phyloP scores from a whole-genome alignment of 2,888 invertebrate genomes.

The Aphodius sticticus region DNA sequence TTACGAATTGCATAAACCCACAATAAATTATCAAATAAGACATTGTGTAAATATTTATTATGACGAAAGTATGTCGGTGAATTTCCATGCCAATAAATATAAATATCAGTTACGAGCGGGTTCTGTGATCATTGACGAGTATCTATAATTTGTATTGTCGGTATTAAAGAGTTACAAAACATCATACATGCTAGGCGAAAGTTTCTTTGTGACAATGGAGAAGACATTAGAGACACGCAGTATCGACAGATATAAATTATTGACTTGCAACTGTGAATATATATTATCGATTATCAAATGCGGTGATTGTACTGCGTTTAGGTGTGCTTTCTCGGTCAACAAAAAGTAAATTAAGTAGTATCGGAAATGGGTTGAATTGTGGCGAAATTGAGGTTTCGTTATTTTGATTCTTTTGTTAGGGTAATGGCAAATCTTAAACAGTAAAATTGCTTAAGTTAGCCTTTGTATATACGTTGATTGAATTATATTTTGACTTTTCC shows the following conservation, averaged over 20 bases:
- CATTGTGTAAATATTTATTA: background rate
- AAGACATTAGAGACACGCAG: background rate
- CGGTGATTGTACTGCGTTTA: too few species aligned
- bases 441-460: too few species aligned
- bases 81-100: background rate
- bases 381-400: too few species aligned
- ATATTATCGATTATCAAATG: background rate
- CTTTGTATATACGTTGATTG: too few species aligned
- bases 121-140: background rate
- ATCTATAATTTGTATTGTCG: slow-evolving; percentile 4
- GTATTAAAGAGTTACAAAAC: background rate
- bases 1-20: background rate
- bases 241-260: background rate
- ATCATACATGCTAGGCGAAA: background rate
- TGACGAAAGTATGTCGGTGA: background rate
- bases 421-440: too few species aligned
- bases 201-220: background rate
- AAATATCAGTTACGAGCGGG: background rate
- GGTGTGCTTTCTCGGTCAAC: too few species aligned
- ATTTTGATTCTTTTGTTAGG: too few species aligned
- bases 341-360: too few species aligned
- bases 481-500: slow-evolving; percentile 38
- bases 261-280: background rate
- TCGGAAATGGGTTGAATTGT: background rate
- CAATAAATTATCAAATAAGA: background rate